Percentiles rank a stretch among this genome's conserved stretches.
phyloP scores from a whole-genome alignment of 2,797 vertebrate species.

The Scleropages formosus region DNA sequence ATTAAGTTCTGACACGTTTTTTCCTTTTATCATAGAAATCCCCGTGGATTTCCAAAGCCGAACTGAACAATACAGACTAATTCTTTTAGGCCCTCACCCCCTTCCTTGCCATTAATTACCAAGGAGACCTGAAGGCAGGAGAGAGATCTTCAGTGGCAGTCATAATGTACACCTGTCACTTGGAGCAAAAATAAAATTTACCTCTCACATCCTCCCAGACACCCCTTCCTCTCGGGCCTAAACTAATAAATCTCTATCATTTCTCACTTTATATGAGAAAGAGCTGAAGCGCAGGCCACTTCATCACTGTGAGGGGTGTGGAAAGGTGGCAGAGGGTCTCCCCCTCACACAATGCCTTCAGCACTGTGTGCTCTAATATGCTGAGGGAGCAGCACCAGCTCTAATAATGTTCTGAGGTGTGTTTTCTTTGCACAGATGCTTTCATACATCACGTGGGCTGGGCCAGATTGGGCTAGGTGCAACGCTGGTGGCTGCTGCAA shows the following conservation, averaged over 20 bases:
- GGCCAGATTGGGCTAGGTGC: constrained; percentile 58
- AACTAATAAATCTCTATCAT: constrained; percentile 74
- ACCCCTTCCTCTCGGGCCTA: constrained; percentile 47
- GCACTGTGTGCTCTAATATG: constrained; percentile 69
- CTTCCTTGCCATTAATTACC: constrained; percentile 22
- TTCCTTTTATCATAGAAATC: no score
- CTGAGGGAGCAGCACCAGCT: constrained; percentile 70
- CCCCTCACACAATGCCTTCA: constrained; percentile 62
- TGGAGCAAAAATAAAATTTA: constrained; percentile 32
- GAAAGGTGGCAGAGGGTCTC: constrained; percentile 56
- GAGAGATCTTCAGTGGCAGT: constrained; percentile 35
- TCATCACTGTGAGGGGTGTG: constrained; percentile 59
- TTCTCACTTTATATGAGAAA: constrained; percentile 67
- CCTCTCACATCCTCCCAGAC: constrained; percentile 39
- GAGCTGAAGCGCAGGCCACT: constrained; percentile 68
- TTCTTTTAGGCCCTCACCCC: background rate
- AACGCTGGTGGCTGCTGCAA: constrained; percentile 55
- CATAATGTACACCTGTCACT: constrained; percentile 62
- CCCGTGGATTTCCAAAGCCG: background rate
- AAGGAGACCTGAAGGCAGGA: constrained; percentile 38
- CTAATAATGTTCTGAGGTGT: constrained; percentile 78
- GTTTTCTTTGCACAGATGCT: constrained; percentile 77
- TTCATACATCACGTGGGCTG: constrained; percentile 75
- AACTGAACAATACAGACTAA: constrained; percentile 5
- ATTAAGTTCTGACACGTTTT: no score